Percentiles rank a stretch among this genome's conserved stretches.
Evolutionary conservation across 2,113 vertebrate species (phyloP).

Genomic region (Heptranchias perlo): DNA sequence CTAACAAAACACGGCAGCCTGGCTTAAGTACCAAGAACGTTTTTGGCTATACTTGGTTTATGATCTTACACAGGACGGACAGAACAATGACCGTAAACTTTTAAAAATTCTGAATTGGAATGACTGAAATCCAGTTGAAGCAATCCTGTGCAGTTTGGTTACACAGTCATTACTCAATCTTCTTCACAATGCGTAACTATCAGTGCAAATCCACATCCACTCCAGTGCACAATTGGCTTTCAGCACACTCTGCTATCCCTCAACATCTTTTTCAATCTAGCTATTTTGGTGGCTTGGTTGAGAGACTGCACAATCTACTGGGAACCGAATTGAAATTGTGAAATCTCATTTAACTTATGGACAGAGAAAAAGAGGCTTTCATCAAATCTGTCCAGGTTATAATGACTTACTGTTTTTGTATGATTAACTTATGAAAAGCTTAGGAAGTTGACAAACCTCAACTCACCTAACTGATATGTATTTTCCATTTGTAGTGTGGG

Average conservation of each 20-base stretch:
- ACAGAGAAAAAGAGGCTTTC: too few relatives aligned
- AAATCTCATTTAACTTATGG: not conserved
- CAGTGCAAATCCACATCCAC: not conserved
- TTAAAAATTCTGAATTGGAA: not conserved
- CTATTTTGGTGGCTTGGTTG: not conserved
- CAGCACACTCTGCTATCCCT: not conserved
- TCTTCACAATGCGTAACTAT: not conserved
- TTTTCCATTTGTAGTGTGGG: constrained; percentile 61
- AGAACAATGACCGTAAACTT: not conserved
- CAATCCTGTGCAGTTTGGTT: not conserved
- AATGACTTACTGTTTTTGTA: not conserved
- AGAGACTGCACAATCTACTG: not conserved
- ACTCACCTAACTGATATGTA: constrained; percentile 70
- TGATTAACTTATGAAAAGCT: not conserved
- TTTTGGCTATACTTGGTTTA: not conserved
- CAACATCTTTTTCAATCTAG: not conserved
- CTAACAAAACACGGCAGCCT: not conserved
- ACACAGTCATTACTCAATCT: not conserved
- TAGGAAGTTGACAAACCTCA: not conserved
- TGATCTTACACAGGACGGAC: not conserved
- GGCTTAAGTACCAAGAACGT: not conserved
- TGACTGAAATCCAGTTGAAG: not conserved
- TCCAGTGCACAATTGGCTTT: too few relatives aligned
- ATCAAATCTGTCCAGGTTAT: not conserved
- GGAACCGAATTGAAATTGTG: not conserved